Evolutionary conservation across 1,140 invertebrate species (phyloP).

Genomic region (Chrysomallon squamiferum): DNA sequence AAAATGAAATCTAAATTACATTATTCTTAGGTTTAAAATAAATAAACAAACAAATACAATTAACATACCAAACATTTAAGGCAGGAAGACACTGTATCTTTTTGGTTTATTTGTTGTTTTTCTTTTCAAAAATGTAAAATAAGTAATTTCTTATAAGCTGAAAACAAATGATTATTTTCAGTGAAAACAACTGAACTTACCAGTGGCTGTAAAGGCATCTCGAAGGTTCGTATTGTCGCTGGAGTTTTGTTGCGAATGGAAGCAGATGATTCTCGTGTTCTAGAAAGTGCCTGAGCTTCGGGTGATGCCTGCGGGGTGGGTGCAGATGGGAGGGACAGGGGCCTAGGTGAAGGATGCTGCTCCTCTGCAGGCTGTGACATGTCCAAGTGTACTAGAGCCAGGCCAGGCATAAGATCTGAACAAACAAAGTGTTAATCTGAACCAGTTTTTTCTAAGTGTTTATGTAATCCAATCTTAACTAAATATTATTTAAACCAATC

Average conservation of each 20-base stretch:
- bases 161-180: too few species aligned
- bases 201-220: constrained; percentile 55
- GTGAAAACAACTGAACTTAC: constrained; percentile 33
- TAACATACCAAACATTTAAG: too few species aligned
- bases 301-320: constrained; percentile 8
- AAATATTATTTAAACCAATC: too few species aligned
- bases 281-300: constrained; percentile 37
- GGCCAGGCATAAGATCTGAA: constrained; percentile 29
- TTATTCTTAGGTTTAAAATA: too few species aligned
- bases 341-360: neutral
- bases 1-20: too few species aligned
- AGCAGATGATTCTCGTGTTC: constrained; percentile 26
- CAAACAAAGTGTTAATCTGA: neutral
- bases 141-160: too few species aligned
- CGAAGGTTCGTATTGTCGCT: constrained; percentile 52
- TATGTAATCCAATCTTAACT: too few species aligned
- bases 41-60: too few species aligned
- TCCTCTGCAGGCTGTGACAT: constrained; percentile 19
- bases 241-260: constrained; percentile 43
- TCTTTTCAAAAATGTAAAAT: too few species aligned
- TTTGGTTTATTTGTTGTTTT: too few species aligned
- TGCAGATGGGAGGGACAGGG: constrained; percentile 28
- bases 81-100: too few species aligned
- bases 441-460: too few species aligned
- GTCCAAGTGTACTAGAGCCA: constrained; percentile 45